These are phyloP conservation scores for Helicoverpa zea DNA, from an alignment of 1,140 invertebrate species.

Conservation along the genomic window DNA sequence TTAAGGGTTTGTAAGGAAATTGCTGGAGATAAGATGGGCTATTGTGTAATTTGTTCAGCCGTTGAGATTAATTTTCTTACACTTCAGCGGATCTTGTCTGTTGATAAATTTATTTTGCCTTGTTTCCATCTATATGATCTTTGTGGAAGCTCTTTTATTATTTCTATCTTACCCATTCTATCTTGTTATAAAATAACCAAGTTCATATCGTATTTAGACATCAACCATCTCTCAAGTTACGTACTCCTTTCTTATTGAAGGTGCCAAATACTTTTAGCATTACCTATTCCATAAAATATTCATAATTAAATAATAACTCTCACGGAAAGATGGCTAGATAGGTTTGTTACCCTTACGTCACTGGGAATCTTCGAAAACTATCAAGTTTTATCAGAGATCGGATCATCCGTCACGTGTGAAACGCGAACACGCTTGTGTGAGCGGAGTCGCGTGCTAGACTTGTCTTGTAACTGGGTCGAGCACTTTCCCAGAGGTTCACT, in stretches of 20 bases:
- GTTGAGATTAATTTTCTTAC: slow-evolving; percentile 29
- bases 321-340: background rate
- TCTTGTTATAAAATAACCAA: background rate
- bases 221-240: background rate
- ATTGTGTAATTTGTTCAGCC: slow-evolving; percentile 7
- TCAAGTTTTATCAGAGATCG: slow-evolving; percentile 8
- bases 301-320: background rate
- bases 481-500: slow-evolving; percentile 30
- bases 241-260: too few species aligned
- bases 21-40: slow-evolving; percentile 6
- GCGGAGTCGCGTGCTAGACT: background rate
- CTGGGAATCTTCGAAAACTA: background rate
- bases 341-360: background rate
- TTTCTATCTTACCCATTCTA: background rate
- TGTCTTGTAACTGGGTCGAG: slow-evolving; percentile 23
- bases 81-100: background rate
- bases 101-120: background rate
- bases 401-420: background rate
- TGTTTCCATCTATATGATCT: background rate
- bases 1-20: slow-evolving; percentile 33
- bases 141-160: background rate
- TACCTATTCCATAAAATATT: background rate
- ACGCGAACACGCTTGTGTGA: background rate
- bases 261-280: background rate
- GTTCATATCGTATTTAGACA: background rate